These are phyloP conservation scores for Melipona bicolor DNA, from an alignment of 2,888 invertebrate species.

Conservation along the genomic window DNA sequence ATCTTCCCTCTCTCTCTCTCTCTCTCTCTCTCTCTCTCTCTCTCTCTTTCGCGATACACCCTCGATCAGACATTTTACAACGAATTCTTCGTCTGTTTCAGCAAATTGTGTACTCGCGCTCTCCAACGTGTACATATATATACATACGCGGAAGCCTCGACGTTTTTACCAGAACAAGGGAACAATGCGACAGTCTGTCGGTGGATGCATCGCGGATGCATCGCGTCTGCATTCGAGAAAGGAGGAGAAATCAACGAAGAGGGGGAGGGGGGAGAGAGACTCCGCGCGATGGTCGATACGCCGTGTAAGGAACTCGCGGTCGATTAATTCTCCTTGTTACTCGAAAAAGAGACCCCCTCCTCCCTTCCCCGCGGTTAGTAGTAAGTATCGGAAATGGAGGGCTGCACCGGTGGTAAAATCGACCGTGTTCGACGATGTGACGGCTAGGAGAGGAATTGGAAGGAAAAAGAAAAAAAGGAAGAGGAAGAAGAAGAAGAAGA, in stretches of 20 bases:
- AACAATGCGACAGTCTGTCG: background rate
- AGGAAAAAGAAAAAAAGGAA: background rate
- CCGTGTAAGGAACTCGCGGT: background rate
- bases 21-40: background rate
- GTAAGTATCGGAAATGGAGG: background rate
- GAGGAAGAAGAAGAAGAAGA: background rate
- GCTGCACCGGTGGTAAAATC: background rate
- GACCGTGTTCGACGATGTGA: constrained; percentile 1
- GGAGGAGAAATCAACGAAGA: background rate
- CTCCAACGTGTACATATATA: too few relatives aligned
- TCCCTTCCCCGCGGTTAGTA: too few relatives aligned
- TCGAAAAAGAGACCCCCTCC: background rate
- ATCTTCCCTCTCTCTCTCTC: too few relatives aligned
- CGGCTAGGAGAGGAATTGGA: constrained; percentile 12
- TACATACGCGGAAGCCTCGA: background rate
- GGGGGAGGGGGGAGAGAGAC: rapidly evolving
- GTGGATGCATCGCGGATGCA: background rate
- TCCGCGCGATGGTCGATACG: background rate
- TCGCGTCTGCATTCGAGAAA: background rate
- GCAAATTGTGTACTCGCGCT: background rate
- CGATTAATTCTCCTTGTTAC: background rate
- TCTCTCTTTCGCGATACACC: constrained; percentile 42
- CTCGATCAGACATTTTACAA: constrained; percentile 56
- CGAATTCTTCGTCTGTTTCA: constrained; percentile 44
- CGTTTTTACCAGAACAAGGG: too few relatives aligned